Evolutionary conservation across 2,888 invertebrate species (phyloP).

Genomic region (Drosophila macrospina): DNA sequence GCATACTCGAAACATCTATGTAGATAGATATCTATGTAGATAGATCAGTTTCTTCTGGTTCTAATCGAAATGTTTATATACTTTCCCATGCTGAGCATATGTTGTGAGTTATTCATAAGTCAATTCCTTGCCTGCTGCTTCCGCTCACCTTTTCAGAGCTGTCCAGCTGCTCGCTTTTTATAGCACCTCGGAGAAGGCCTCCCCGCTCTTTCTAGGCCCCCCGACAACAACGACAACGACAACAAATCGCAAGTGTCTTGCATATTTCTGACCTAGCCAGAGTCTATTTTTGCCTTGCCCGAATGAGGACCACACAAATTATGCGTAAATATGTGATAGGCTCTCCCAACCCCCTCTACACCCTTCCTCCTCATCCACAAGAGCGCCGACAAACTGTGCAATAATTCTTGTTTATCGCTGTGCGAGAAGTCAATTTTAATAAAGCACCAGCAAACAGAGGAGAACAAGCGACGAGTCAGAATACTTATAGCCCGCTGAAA

Average conservation of each 20-base stretch:
- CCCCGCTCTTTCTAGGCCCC: not conserved
- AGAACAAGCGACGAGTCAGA: constrained; percentile 44
- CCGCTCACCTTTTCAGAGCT: constrained; percentile 46
- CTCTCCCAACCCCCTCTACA: not conserved
- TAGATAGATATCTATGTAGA: too few relatives aligned
- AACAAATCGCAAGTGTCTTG: constrained; percentile 53
- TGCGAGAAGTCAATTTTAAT: constrained; percentile 76
- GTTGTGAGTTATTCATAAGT: not conserved
- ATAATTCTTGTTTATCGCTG: constrained; percentile 74
- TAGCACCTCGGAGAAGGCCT: constrained; percentile 47
- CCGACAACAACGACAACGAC: constrained; percentile 4
- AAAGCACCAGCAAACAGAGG: constrained; percentile 45
- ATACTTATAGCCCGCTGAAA: constrained; percentile 46
- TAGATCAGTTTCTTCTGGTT: too few relatives aligned
- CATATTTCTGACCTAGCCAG: constrained; percentile 61
- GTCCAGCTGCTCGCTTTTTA: constrained; percentile 48
- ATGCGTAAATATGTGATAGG: constrained; percentile 69
- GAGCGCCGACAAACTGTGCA: constrained; percentile 23
- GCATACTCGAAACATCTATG: too few relatives aligned
- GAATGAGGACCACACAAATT: constrained; percentile 70
- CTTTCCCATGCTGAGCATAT: too few relatives aligned
- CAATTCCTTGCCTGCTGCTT: constrained; percentile 50
- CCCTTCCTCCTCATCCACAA: not conserved
- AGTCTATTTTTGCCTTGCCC: constrained; percentile 53
- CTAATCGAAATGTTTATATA: too few relatives aligned